Evolutionary conservation across 2,113 vertebrate species (phyloP), one percentile per base, ranked within the genome.

Genomic region (Pituophis catenifer): DNA sequence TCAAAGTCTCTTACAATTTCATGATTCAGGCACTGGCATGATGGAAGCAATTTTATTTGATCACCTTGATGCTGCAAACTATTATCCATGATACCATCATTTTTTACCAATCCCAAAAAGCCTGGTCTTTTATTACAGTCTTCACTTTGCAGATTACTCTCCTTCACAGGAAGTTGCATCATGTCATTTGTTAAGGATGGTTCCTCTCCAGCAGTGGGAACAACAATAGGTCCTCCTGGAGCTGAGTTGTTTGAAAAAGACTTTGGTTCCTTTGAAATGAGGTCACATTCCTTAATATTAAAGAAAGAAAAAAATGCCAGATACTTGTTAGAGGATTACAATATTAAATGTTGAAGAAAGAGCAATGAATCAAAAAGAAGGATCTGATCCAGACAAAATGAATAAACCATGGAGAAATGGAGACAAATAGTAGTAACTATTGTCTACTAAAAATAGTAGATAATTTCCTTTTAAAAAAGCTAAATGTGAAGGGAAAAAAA

Each of bases 161-260:
- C 93, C 94, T 98, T 96, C 92, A 94, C 44, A n/a, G 87, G n/a
- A 93, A 92, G 26, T 85, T 95, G 97, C 95, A 95, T 97, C 92
- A 95, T 94, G 1, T 15, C 93, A 1, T 94, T 95, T 91, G 92
- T 55, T 85, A 96, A 90, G 93, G 94, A 33, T 86, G 94, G 93
- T 95, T 98, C 97, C 88, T 97, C 96, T 96, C 96, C 95, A 93
- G 98, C 98, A n/a, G 98, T 99, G 90, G 99, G 99, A 93, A 99
- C 98, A 95, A 99, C 97, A 96, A 99, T 98, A 86, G 99, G 98
- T 54, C 97, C 97, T 54, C 95, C 91, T 13, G 96, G 88, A 94
- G 97, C 97, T 93, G 96, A 94, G 94, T 97, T 97, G 94, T 96
- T 95, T 90, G 94, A 92, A 95, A 97, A 94, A 94, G 97, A 97